phyloP scores from a whole-genome alignment of 2,888 invertebrate species.

The Orchesellides sinensis region DNA sequence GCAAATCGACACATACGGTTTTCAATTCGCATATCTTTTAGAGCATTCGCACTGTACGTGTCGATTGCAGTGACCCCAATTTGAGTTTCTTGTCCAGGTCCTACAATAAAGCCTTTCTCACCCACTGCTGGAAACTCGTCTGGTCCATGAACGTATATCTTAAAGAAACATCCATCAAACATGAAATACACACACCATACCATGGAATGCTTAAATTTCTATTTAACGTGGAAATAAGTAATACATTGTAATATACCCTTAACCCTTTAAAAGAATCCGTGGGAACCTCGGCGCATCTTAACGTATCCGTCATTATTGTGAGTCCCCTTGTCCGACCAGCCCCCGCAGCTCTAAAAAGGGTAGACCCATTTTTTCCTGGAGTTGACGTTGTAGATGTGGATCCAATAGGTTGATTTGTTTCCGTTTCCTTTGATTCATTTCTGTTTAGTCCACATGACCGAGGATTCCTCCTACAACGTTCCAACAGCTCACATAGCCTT shows the following conservation, averaged over 20 bases:
- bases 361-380: slow-evolving; percentile 58
- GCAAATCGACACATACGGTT: slow-evolving; percentile 71
- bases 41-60: slow-evolving; percentile 68
- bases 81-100: slow-evolving; percentile 74
- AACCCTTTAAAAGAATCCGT: slow-evolving; percentile 73
- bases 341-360: slow-evolving; percentile 69
- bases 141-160: slow-evolving; percentile 72
- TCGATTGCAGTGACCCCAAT: slow-evolving; percentile 73
- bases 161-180: neutral
- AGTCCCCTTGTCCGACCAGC: slow-evolving; percentile 73
- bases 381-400: slow-evolving; percentile 46
- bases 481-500: slow-evolving; percentile 65
- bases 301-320: slow-evolving; percentile 73
- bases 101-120: slow-evolving; percentile 66
- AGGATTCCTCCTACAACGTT: slow-evolving; percentile 68
- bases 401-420: slow-evolving; percentile 32
- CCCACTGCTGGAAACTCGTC: slow-evolving; percentile 74
- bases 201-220: too few species aligned
- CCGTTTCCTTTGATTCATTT: slow-evolving; percentile 36
- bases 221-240: too few species aligned
- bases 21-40: slow-evolving; percentile 63
- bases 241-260: too few species aligned
- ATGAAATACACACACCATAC: too few species aligned
- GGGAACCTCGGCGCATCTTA: slow-evolving; percentile 71
- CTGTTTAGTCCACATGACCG: slow-evolving; percentile 53